A percentile compares a stretch with the other conserved stretches of the same genome.
phyloP scores from a whole-genome alignment of 2,888 invertebrate species.

The Chaetoderma sp. region DNA sequence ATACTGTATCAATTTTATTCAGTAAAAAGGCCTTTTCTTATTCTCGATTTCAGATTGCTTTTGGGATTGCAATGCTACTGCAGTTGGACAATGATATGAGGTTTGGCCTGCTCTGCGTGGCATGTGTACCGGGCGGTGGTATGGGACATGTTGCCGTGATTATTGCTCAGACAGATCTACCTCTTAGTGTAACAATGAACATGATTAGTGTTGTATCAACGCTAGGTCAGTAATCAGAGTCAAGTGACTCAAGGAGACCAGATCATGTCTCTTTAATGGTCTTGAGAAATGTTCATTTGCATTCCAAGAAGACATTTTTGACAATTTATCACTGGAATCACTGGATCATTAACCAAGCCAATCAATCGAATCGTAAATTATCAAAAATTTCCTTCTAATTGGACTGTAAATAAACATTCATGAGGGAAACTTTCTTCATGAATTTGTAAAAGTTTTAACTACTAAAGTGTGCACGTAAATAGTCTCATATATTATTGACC shows the following conservation, averaged over 20 bases:
- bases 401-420: too few relatives aligned
- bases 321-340: neutral
- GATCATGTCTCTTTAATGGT: too few relatives aligned
- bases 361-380: neutral
- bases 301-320: neutral
- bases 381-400: neutral
- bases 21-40: too few relatives aligned
- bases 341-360: neutral
- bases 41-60: slow-evolving; percentile 58
- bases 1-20: too few relatives aligned
- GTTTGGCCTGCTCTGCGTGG: slow-evolving; percentile 64
- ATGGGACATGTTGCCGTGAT: slow-evolving; percentile 65
- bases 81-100: slow-evolving; percentile 56
- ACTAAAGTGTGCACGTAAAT: too few relatives aligned
- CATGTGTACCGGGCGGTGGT: slow-evolving; percentile 67
- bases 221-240: slow-evolving; percentile 51
- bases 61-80: slow-evolving; percentile 57
- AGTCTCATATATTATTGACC: too few relatives aligned
- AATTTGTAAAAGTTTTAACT: too few relatives aligned
- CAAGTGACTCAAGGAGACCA: neutral
- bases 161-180: slow-evolving; percentile 59
- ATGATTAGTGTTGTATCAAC: slow-evolving; percentile 59
- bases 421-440: too few relatives aligned
- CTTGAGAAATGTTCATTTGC: too few relatives aligned
- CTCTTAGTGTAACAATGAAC: slow-evolving; percentile 63